phyloP scores from a whole-genome alignment of 2,888 invertebrate species.

The Schizotus pectinicornis region DNA sequence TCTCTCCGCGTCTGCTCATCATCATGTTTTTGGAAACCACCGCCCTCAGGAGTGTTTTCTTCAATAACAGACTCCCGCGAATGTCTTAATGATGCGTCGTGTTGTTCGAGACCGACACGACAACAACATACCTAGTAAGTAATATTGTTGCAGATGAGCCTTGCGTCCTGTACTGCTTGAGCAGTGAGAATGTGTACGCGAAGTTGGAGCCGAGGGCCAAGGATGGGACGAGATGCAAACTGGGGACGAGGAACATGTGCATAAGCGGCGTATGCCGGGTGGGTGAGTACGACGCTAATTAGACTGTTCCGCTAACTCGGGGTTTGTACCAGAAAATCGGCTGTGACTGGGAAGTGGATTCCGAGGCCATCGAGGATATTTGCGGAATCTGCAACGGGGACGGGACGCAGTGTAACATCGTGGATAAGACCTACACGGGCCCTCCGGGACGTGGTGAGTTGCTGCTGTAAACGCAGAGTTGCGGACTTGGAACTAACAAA shows the following conservation, averaged over 20 bases:
- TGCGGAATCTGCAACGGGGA: constrained; percentile 75
- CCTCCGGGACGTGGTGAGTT: constrained; percentile 45
- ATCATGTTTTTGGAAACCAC: neutral
- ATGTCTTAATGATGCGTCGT: too few relatives aligned
- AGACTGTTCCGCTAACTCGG: neutral
- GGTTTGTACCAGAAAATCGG: constrained; percentile 63
- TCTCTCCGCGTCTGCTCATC: constrained; percentile 1
- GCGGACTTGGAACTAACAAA: too few relatives aligned
- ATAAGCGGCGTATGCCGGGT: constrained; percentile 69
- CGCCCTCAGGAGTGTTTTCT: too few relatives aligned
- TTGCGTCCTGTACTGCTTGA: constrained; percentile 69
- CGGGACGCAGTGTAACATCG: constrained; percentile 68
- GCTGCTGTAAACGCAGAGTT: neutral
- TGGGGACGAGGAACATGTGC: constrained; percentile 69
- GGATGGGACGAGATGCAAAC: constrained; percentile 70
- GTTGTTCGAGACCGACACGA: neutral
- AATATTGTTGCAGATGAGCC: constrained; percentile 55
- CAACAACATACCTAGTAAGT: neutral
- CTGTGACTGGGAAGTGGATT: constrained; percentile 71
- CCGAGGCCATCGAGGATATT: constrained; percentile 68
- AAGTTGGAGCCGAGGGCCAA: constrained; percentile 65
- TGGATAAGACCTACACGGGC: constrained; percentile 62
- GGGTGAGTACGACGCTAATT: constrained; percentile 41
- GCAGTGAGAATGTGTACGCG: constrained; percentile 64
- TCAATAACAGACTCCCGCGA: too few relatives aligned